Evolutionary conservation across 2,888 invertebrate genomes (phyloP).

Genomic region (Hydroisotoma schaefferi): DNA sequence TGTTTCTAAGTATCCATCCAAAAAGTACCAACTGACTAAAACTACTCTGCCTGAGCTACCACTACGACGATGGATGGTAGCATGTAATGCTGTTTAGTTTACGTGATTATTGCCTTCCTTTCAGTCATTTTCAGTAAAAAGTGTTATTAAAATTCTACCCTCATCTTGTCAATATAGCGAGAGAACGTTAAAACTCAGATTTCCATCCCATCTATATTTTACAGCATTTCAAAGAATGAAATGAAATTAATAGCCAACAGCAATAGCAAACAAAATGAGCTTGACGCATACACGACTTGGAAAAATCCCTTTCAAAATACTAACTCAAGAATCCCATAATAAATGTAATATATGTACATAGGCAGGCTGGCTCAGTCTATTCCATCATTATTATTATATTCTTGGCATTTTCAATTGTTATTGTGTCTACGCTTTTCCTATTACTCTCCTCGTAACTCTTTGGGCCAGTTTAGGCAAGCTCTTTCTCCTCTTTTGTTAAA

Average conservation of each 20-base stretch:
- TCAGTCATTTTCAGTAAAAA: conserved; percentile 43
- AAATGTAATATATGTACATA: no score
- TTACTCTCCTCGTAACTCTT: background rate
- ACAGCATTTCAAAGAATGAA: conserved; percentile 48
- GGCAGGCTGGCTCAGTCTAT: no score
- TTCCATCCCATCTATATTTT: conserved; percentile 48
- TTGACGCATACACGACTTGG: conserved; percentile 11
- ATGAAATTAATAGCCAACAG: conserved; percentile 50
- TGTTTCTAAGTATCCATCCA: background rate
- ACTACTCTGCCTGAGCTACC: background rate
- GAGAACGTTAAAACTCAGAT: conserved; percentile 44
- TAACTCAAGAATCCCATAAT: conserved; percentile 7
- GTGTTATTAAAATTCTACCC: conserved; percentile 46
- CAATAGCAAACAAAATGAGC: conserved; percentile 47
- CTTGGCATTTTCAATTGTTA: conserved; percentile 10
- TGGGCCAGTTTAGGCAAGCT: no score
- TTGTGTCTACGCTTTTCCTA: conserved; percentile 6
- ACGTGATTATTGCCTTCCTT: conserved; percentile 43
- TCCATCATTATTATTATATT: conserved; percentile 3
- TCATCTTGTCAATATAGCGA: conserved; percentile 44
- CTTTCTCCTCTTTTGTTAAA: conserved; percentile 7
- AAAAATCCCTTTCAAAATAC: conserved; percentile 11
- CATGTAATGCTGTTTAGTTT: conserved; percentile 37
- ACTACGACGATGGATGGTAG: no score
- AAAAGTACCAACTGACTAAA: background rate